Evolutionary conservation across 1,140 invertebrate species (phyloP).

Genomic region (Euglossa dilemma): DNA sequence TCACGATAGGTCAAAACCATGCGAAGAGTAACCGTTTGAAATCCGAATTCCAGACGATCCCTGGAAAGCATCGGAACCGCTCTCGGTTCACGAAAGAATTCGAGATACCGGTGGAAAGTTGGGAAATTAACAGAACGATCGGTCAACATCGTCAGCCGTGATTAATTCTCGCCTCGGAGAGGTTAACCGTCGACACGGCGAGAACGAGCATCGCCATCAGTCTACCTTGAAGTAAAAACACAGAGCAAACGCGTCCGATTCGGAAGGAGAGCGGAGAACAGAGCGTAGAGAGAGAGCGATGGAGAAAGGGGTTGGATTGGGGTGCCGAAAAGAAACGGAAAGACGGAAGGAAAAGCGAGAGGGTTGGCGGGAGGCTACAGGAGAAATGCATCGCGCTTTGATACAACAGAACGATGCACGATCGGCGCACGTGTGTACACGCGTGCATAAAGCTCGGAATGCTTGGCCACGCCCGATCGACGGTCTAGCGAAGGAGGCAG

Average conservation of each 20-base stretch:
- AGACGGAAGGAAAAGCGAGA: neutral
- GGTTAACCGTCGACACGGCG: neutral
- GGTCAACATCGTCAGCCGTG: too few species aligned
- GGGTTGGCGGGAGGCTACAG: neutral
- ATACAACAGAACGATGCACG: conserved; percentile 35
- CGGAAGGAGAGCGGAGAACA: neutral
- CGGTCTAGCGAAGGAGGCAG: neutral
- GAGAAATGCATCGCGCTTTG: conserved; percentile 58
- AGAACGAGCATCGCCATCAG: conserved; percentile 13
- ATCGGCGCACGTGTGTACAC: conserved; percentile 31
- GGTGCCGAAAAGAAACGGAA: conserved; percentile 9
- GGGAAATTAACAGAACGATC: neutral
- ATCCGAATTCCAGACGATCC: too few species aligned
- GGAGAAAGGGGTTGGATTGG: neutral
- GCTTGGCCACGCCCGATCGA: conserved; percentile 39
- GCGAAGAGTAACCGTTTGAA: too few species aligned
- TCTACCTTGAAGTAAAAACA: conserved; percentile 7
- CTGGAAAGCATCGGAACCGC: too few species aligned
- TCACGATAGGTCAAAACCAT: too few species aligned
- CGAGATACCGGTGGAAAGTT: too few species aligned
- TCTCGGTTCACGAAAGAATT: too few species aligned
- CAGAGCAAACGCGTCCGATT: conserved; percentile 12
- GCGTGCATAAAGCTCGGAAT: conserved; percentile 14
- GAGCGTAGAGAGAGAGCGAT: neutral
- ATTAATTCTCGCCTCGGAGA: neutral